Evolutionary conservation across 1,140 invertebrate species (phyloP).

Genomic region (Apis mellifera): DNA sequence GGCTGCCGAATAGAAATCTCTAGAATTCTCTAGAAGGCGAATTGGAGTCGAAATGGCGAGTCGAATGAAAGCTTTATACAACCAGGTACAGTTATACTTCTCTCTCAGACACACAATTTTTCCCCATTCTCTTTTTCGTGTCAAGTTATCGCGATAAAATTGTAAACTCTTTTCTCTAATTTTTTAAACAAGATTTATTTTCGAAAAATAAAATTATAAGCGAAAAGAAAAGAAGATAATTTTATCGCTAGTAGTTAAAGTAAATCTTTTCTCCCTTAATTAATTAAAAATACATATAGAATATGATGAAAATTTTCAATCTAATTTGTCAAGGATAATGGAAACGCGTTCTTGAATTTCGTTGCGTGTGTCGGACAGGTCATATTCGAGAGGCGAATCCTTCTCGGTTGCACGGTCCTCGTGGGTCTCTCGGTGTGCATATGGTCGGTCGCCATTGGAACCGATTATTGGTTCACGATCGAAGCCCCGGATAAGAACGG

Average conservation of each 20-base stretch:
- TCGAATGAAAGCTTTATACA: constrained; percentile 75
- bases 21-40: no score
- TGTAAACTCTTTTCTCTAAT: no score
- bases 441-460: constrained; percentile 89
- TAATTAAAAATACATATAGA: no score
- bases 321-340: no score
- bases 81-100: constrained; percentile 62
- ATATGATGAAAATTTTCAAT: no score
- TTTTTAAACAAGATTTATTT: no score
- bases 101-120: not conserved
- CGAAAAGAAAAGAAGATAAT: no score
- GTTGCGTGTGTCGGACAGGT: constrained; percentile 73
- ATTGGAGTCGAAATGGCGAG: constrained; percentile 69
- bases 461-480: constrained; percentile 88
- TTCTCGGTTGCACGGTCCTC: constrained; percentile 86
- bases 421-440: constrained; percentile 85
- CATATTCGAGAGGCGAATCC: constrained; percentile 86
- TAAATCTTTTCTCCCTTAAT: no score
- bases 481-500: constrained; percentile 75
- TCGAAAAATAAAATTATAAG: no score
- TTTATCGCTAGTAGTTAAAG: no score
- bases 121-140: no score
- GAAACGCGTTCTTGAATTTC: not conserved
- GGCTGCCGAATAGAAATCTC: not conserved
- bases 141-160: no score